These are phyloP conservation scores for Tenthredo distinguenda DNA, from an alignment of 2,888 invertebrate genomes.

Conservation along the genomic window DNA sequence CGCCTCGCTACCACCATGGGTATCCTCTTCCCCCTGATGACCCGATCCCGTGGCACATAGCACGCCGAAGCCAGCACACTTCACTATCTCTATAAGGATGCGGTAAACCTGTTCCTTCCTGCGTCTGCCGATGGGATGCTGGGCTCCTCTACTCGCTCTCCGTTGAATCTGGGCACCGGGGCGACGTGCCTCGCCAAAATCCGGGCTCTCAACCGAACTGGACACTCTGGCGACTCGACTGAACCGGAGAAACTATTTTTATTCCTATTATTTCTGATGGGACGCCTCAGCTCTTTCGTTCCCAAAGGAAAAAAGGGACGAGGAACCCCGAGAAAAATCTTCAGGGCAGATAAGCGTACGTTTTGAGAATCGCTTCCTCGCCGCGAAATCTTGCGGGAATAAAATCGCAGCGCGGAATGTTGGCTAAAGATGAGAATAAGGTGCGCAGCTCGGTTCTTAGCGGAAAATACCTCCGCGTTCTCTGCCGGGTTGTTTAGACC, in stretches of 20 bases:
- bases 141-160: slow-evolving; percentile 59
- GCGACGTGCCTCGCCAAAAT: slow-evolving; percentile 61
- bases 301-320: too few species aligned
- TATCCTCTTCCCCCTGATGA: slow-evolving; percentile 36
- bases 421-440: slow-evolving; percentile 54
- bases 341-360: too few species aligned
- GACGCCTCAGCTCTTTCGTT: too few species aligned
- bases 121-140: slow-evolving; percentile 66
- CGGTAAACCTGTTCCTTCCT: slow-evolving; percentile 71
- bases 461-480: slow-evolving; percentile 68
- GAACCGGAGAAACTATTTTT: too few species aligned
- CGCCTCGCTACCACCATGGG: slow-evolving; percentile 52
- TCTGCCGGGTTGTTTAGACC: slow-evolving; percentile 67
- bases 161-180: slow-evolving; percentile 44
- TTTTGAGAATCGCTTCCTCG: not conserved
- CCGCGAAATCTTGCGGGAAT: not conserved
- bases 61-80: slow-evolving; percentile 52
- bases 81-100: slow-evolving; percentile 64
- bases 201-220: slow-evolving; percentile 53
- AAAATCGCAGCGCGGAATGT: not conserved
- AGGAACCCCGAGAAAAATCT: too few species aligned
- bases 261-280: too few species aligned
- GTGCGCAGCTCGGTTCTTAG: slow-evolving; percentile 51
- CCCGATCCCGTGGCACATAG: slow-evolving; percentile 51
- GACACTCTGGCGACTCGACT: too few species aligned